Evolutionary conservation across 2,888 invertebrate genomes (phyloP), one percentile per base, ranked within the genome.

Genomic region (Chloroclysta siterata): DNA sequence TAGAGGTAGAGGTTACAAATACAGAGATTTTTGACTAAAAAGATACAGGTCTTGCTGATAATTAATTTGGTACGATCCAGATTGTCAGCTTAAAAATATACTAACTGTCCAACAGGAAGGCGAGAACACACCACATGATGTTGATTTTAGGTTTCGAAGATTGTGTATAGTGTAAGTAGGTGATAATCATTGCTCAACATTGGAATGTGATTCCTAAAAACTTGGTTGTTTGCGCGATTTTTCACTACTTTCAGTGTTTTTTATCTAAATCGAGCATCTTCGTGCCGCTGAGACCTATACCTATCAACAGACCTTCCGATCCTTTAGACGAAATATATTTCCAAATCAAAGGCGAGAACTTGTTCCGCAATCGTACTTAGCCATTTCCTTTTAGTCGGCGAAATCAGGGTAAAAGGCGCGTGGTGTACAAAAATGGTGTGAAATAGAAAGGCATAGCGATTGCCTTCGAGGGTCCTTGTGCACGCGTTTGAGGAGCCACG

Each of bases 381-480:
- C 66, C 62, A 64, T 71, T 71, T 71, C 63, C 72, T 64, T 68
- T 72, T 68, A 71, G 71, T 70, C 71, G 69, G 59, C 70, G 63
- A 62, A 69, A 69, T 65, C 69, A 57, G 69, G 76, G 74, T 75
- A 80, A 80, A 80, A 80, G 79, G 77, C 71, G 71, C 61, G 67
- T 61, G 64, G 65, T 68, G 56, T 66, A 71, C 71, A 68, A 67
- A 70, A 74, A 69, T 70, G 67, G 70, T 72, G 68, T 71, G 71
- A 73, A 72, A 75, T 72, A 73, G 70, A 71, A 73, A 69, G 68
- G 66, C 70, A 60, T 65, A 70, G 65, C 69, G 72, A 73, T 77
- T 76, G 76, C 76, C 73, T 79, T 75, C 63, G 67, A 80, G 76
- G 68, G 74, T 72, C 70, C 76, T 80, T 69, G 66, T 73, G 75